These are phyloP conservation scores for Athrips mouffetella DNA, from an alignment of 2,888 invertebrate species.

Conservation along the genomic window DNA sequence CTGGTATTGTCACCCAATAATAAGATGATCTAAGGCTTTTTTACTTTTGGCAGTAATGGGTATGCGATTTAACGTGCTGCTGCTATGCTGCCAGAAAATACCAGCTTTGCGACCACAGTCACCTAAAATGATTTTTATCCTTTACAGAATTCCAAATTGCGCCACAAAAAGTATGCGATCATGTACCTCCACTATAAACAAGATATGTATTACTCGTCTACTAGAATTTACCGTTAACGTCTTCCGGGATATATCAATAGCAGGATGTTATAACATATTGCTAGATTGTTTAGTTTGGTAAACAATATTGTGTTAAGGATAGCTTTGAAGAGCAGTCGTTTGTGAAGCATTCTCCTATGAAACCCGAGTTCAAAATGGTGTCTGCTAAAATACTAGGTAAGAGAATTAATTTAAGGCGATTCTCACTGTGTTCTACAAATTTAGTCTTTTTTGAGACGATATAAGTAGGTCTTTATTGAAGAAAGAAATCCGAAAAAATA, in stretches of 20 bases:
- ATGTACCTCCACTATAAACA: conserved; percentile 40
- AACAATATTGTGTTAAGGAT: conserved; percentile 24
- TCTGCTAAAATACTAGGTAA: too few species aligned
- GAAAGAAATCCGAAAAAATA: too few species aligned
- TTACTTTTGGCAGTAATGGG: too few species aligned
- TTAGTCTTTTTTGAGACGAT: too few species aligned
- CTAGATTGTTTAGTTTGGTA: conserved; percentile 32
- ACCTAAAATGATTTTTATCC: conserved; percentile 14
- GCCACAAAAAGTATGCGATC: conserved; percentile 35
- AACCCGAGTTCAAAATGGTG: conserved; percentile 23
- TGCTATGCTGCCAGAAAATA: too few species aligned
- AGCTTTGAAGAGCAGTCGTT: conserved; percentile 19
- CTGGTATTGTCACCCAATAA: too few species aligned
- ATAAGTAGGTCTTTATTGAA: too few species aligned
- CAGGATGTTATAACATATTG: conserved; percentile 29
- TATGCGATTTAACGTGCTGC: too few species aligned
- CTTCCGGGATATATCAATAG: conserved; percentile 10
- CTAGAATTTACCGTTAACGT: conserved; percentile 1
- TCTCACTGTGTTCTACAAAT: too few species aligned
- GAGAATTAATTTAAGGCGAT: too few species aligned
- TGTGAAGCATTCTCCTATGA: conserved; percentile 21
- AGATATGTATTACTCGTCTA: background rate
- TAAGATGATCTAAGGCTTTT: too few species aligned
- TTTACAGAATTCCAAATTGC: conserved; percentile 45
- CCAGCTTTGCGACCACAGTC: too few species aligned